Percentiles rank a stretch among this genome's conserved stretches.
phyloP scores from a whole-genome alignment of 2,797 vertebrate genomes.

The Sylvia borin region DNA sequence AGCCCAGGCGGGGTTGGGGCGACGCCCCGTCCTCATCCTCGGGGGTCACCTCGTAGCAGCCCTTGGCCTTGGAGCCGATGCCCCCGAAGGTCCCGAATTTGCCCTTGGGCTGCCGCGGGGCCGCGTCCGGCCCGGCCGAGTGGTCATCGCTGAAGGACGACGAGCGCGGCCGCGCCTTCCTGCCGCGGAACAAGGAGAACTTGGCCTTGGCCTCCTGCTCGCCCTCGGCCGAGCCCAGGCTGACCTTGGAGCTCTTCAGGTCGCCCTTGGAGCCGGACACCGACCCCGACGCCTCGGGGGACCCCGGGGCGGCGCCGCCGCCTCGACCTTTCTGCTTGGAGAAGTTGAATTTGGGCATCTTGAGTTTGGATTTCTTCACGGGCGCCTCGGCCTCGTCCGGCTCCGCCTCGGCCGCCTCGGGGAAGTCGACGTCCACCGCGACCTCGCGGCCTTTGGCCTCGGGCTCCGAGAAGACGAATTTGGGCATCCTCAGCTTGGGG shows the following conservation, averaged over 20 bases:
- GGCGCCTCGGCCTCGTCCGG: conserved; percentile 79
- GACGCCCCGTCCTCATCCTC: conserved; percentile 1
- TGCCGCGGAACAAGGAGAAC: conserved; percentile 83
- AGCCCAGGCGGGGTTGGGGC: conserved; percentile 77
- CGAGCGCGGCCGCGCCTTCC: conserved; percentile 84
- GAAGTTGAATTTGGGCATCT: conserved; percentile 89
- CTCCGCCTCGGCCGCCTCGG: conserved; percentile 70
- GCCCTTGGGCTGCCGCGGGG: conserved; percentile 63
- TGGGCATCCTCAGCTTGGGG: conserved; percentile 89
- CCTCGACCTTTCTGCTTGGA: conserved; percentile 89
- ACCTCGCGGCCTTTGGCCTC: conserved; percentile 78
- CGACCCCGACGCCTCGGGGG: conserved; percentile 72
- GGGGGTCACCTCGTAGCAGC: conserved; percentile 91
- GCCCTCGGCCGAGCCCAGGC: conserved; percentile 77
- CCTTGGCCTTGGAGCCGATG: conserved; percentile 91
- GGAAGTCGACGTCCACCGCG: conserved; percentile 80
- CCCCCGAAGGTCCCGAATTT: conserved; percentile 97
- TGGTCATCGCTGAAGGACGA: conserved; percentile 88
- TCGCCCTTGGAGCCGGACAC: conserved; percentile 76
- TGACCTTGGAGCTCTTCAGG: conserved; percentile 81
- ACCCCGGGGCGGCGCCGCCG: conserved; percentile 31
- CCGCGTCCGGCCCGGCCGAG: background rate
- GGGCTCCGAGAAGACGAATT: conserved; percentile 82
- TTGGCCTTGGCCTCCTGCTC: conserved; percentile 74
- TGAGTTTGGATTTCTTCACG: conserved; percentile 86